phyloP scores from a whole-genome alignment of 2,888 invertebrate genomes.

The Halictus quadricinctus region DNA sequence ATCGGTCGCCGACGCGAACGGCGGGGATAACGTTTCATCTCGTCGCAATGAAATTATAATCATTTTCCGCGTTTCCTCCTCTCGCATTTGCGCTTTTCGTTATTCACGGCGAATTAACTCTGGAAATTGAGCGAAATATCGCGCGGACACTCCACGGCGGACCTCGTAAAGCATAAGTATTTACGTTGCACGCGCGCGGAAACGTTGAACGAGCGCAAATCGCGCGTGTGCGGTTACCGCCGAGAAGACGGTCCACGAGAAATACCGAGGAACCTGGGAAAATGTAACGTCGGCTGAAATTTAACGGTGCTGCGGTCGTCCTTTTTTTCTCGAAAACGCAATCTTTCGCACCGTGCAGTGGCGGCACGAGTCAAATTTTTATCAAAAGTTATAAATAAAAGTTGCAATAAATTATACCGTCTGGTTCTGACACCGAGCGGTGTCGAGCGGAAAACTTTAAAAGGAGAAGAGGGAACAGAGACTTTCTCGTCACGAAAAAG shows the following conservation, averaged over 20 bases:
- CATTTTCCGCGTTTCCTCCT: neutral
- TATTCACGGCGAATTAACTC: constrained; percentile 9
- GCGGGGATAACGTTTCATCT: neutral
- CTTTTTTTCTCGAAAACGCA: neutral
- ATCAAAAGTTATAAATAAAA: no score
- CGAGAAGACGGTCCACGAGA: neutral
- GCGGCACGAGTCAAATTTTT: no score
- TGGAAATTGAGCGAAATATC: constrained; percentile 10
- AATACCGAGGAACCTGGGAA: neutral
- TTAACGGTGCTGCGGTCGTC: neutral
- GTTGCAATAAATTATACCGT: no score
- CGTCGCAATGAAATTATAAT: constrained; percentile 2
- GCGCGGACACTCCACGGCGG: neutral
- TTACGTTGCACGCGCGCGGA: neutral
- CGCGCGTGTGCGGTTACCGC: neutral
- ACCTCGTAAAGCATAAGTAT: neutral
- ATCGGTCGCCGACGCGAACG: neutral
- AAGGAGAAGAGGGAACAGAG: no score
- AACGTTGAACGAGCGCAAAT: constrained; percentile 1
- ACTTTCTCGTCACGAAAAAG: no score
- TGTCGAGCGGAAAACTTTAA: no score
- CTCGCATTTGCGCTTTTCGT: neutral
- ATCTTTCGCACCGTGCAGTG: neutral
- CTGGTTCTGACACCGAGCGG: no score
- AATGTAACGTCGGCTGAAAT: neutral